A percentile compares a stretch with the other conserved stretches of the same genome.
phyloP scores from a whole-genome alignment of 2,888 invertebrate species.

The Anthoptus insignis region DNA sequence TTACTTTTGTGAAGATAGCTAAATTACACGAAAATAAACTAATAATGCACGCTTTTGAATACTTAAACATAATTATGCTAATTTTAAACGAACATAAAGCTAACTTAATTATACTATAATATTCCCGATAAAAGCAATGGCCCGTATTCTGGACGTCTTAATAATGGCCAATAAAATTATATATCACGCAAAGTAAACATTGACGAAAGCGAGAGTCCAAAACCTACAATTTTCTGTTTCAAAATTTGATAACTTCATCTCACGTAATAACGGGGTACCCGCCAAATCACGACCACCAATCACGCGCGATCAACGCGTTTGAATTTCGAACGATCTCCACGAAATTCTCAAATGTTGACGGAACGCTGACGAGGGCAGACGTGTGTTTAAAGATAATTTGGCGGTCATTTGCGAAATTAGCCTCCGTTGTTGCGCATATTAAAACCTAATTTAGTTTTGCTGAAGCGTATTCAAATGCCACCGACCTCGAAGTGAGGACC shows the following conservation, averaged over 20 bases:
- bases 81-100: constrained; percentile 44
- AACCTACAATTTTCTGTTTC: constrained; percentile 72
- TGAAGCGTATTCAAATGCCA: constrained; percentile 61
- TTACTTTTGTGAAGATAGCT: constrained; percentile 19
- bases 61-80: constrained; percentile 34
- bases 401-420: constrained; percentile 64
- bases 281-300: constrained; percentile 70
- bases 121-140: constrained; percentile 29
- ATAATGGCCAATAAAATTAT: constrained; percentile 71
- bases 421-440: constrained; percentile 52
- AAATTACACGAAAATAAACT: constrained; percentile 28
- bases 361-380: constrained; percentile 62
- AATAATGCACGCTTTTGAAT: constrained; percentile 23
- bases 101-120: constrained; percentile 47
- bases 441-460: constrained; percentile 53
- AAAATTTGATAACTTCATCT: constrained; percentile 80
- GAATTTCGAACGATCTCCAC: constrained; percentile 65
- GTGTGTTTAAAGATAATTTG: constrained; percentile 72
- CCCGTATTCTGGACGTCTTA: constrained; percentile 55
- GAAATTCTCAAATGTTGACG: constrained; percentile 61
- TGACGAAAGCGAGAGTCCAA: constrained; percentile 65
- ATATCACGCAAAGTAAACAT: constrained; percentile 72
- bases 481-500: constrained; percentile 66
- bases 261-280: constrained; percentile 68
- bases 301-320: constrained; percentile 63